Percentiles rank a stretch among this genome's conserved stretches.
Conservation (phyloP, 92 coral and sea anemone genomes). For the Hydrozoanthus gracilis region DNA sequence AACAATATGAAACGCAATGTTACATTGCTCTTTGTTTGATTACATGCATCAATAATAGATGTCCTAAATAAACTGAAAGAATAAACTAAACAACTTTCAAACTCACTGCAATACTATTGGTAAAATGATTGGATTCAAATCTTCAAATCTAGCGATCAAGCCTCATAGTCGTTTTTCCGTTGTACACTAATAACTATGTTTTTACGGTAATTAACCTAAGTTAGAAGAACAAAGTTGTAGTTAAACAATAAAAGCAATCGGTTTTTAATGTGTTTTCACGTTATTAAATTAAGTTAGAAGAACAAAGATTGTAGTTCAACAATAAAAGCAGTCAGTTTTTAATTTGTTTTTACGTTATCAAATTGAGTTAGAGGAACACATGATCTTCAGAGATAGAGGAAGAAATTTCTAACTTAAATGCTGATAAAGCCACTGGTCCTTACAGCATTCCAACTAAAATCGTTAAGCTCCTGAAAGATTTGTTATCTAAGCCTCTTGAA, state of each 20-base stretch:
- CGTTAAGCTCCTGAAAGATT: too few species aligned
- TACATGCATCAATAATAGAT: slow-evolving; percentile 17
- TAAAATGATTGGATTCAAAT: slow-evolving; percentile 15
- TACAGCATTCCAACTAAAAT: too few species aligned
- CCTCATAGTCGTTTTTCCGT: slow-evolving; percentile 17
- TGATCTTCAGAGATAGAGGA: neutral
- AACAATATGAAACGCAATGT: too few species aligned
- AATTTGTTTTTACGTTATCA: neutral
- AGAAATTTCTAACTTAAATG: too few species aligned
- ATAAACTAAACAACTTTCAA: slow-evolving; percentile 6
- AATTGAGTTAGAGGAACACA: neutral
- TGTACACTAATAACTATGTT: slow-evolving; percentile 13
- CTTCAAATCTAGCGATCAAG: slow-evolving; percentile 23
- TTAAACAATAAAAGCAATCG: slow-evolving; percentile 3
- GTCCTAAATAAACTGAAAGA: slow-evolving; percentile 12
- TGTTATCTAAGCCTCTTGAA: too few species aligned
- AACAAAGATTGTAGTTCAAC: slow-evolving; percentile 11
- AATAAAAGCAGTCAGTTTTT: neutral
- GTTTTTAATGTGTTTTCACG: neutral
- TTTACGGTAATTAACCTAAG: slow-evolving; percentile 8
- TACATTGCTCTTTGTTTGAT: neutral
- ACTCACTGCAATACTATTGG: slow-evolving; percentile 16
- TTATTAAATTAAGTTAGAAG: neutral
- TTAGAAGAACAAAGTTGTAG: slow-evolving; percentile 15
- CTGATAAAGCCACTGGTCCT: too few species aligned